These are phyloP conservation scores for Xylota sylvarum DNA, from an alignment of 2,888 invertebrate genomes.

Conservation along the genomic window DNA sequence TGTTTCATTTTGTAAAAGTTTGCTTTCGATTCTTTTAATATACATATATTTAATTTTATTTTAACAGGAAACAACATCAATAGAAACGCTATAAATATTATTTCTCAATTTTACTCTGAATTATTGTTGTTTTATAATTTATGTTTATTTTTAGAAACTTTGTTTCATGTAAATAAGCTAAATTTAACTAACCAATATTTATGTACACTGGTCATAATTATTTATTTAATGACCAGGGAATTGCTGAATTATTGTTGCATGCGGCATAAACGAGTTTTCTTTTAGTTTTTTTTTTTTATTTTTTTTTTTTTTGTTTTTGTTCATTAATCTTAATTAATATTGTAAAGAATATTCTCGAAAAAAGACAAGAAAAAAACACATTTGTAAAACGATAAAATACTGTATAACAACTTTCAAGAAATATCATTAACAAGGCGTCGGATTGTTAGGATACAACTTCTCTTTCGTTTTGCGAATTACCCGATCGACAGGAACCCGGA, in stretches of 20 bases:
- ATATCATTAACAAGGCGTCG: slow-evolving; percentile 70
- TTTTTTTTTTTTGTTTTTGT: slow-evolving; percentile 24
- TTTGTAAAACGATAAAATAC: slow-evolving; percentile 76
- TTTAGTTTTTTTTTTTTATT: slow-evolving; percentile 19
- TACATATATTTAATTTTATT: slow-evolving; percentile 46
- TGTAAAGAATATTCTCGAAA: slow-evolving; percentile 71
- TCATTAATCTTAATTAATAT: slow-evolving; percentile 60
- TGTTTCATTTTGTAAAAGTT: slow-evolving; percentile 58
- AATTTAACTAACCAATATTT: slow-evolving; percentile 70
- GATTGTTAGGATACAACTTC: slow-evolving; percentile 70
- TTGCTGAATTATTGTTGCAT: slow-evolving; percentile 68
- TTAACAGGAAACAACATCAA: slow-evolving; percentile 72
- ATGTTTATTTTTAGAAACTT: slow-evolving; percentile 48
- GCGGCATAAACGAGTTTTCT: slow-evolving; percentile 52
- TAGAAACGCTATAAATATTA: slow-evolving; percentile 72
- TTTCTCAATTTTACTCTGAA: slow-evolving; percentile 43
- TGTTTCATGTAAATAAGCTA: slow-evolving; percentile 69
- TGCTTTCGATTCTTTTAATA: slow-evolving; percentile 34
- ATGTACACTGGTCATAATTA: slow-evolving; percentile 65
- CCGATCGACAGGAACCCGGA: slow-evolving; percentile 59
- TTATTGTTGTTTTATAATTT: slow-evolving; percentile 19
- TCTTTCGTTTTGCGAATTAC: slow-evolving; percentile 48
- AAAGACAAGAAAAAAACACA: slow-evolving; percentile 69
- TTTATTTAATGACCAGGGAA: slow-evolving; percentile 47
- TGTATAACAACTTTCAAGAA: slow-evolving; percentile 75